These are phyloP conservation scores for Linnaemya vulpina DNA, from an alignment of 2,888 invertebrate genomes.

Conservation along the genomic window DNA sequence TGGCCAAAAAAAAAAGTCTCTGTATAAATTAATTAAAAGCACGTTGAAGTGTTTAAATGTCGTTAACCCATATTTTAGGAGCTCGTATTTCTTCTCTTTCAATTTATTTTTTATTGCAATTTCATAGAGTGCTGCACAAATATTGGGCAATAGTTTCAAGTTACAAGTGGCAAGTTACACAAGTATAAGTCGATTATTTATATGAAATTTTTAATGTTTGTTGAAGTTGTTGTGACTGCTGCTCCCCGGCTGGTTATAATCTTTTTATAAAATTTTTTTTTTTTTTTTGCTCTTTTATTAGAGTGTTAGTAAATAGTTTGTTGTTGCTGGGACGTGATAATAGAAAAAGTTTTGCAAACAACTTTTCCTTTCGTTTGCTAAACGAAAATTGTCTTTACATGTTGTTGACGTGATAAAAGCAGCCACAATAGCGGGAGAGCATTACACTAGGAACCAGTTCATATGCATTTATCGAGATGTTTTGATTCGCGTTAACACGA, in stretches of 20 bases:
- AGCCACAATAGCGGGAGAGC: constrained; percentile 57
- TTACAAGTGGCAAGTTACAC: constrained; percentile 64
- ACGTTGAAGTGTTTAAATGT: constrained; percentile 59
- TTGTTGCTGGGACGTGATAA: constrained; percentile 61
- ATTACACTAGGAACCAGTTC: constrained; percentile 63
- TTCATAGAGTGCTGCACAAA: constrained; percentile 61
- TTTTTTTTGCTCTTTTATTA: not conserved
- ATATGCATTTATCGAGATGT: constrained; percentile 46
- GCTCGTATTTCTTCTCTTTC: not conserved
- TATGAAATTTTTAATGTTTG: constrained; percentile 12
- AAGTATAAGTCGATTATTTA: constrained; percentile 45
- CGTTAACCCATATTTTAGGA: constrained; percentile 67
- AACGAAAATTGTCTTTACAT: constrained; percentile 13
- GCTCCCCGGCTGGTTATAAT: not conserved
- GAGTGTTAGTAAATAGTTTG: constrained; percentile 46
- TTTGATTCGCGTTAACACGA: constrained; percentile 31
- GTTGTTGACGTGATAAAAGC: constrained; percentile 11
- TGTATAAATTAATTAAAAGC: constrained; percentile 25
- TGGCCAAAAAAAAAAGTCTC: not conserved
- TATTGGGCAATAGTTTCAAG: constrained; percentile 71
- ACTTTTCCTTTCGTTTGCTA: constrained; percentile 69
- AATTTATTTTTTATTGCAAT: constrained; percentile 5
- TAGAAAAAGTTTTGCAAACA: constrained; percentile 68
- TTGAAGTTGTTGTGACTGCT: constrained; percentile 18
- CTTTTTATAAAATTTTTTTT: no score